Evolutionary conservation across 2,888 invertebrate species (phyloP), one percentile per base, ranked within the genome.

Genomic region (Tetragonisca angustula): DNA sequence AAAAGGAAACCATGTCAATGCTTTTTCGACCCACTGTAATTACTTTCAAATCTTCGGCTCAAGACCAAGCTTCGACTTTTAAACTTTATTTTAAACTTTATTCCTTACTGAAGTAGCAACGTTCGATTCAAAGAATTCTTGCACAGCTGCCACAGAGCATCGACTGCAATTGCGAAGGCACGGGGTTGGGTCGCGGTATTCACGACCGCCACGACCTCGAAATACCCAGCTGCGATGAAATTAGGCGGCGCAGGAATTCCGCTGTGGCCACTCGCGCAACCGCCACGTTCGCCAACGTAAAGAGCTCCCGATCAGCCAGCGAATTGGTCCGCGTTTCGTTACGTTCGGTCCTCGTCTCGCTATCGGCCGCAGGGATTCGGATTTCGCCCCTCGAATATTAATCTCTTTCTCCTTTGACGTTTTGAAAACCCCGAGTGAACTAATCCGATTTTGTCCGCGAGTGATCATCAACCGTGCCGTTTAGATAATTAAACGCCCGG

Each of bases 191-290:
- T 54, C 69, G 21, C 15, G 69, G 52, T 69, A 69, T 27, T 21
- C 15, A 4, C 32, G 32, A 69, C 52, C n/a, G 21, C 52, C 21
- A 32, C 52, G 50, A 27, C 52, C 69, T 54, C 50, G 52, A 76
- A 79, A 79, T 87, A 56, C 68, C 64, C 36, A 50, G 32, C 15
- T 59, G 56, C 64, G 76, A 87, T 87, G 76, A 62, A 87, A 86
- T 87, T 82, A 87, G 71, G 79, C 72, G 61, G 76, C 62, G 32
- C 67, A 49, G 77, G 80, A 86, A 84, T 84, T 86, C 75, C 74
- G 64, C 49, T 77, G 43, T 49, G 71, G 72, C 61, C 52, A 27
- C 69, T 65, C 27, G 56, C 19, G 56, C 32, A 56, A 72, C 49
- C 62, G 64, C 72, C 24, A 24, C 70, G 15, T 32, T 72, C 64